A percentile compares a stretch with the other conserved stretches of the same genome.
Conservation (phyloP, 2,797 vertebrate genomes). For the Todus mexicanus region DNA sequence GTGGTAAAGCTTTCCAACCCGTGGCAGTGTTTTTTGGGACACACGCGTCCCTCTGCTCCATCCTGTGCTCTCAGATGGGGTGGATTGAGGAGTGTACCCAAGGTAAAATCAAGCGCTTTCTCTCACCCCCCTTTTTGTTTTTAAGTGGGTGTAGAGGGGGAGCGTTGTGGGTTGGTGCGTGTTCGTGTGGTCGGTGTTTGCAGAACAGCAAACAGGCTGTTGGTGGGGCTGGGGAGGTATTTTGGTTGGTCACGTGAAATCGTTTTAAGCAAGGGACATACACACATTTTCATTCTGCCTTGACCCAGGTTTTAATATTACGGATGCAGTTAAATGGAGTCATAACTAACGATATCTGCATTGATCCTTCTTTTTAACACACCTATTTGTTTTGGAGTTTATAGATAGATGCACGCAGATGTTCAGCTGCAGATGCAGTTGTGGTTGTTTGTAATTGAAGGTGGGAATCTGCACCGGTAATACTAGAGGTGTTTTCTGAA, state of each 20-base stretch:
- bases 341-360: constrained; percentile 1
- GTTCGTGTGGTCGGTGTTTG: neutral
- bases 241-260: neutral
- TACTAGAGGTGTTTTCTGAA: neutral
- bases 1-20: neutral
- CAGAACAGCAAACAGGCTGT: neutral
- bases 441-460: neutral
- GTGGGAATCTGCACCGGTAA: neutral
- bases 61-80: neutral
- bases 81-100: neutral
- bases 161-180: neutral
- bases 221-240: neutral
- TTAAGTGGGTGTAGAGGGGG: neutral
- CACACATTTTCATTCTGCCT: neutral
- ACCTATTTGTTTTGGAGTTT: neutral
- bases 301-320: constrained; percentile 15
- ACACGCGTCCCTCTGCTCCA: neutral
- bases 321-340: neutral
- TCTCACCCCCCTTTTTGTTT: neutral
- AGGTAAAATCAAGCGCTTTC: neutral
- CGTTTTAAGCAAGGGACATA: neutral
- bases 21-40: fast-evolving
- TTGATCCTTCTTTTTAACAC: neutral
- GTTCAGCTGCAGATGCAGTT: neutral
- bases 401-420: neutral